phyloP scores from a whole-genome alignment of 2,797 vertebrate species.

The Pitangus sulphuratus region DNA sequence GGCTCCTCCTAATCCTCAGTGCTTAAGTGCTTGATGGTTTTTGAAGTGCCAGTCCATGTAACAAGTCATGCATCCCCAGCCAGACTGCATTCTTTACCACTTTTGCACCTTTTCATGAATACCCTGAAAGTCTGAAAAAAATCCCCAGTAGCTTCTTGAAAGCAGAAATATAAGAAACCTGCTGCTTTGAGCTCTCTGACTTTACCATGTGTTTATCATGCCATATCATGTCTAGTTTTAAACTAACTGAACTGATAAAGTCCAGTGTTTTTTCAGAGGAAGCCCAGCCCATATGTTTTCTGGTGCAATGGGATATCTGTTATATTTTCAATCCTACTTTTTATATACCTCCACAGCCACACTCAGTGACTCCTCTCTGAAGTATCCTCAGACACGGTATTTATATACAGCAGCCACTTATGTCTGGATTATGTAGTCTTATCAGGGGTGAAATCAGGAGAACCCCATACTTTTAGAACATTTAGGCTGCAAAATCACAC shows the following conservation, averaged over 20 bases:
- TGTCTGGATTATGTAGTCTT: not conserved
- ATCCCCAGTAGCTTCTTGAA: not conserved
- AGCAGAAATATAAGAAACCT: not conserved
- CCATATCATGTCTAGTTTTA: not conserved
- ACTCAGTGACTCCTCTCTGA: not conserved
- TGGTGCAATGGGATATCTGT: not conserved
- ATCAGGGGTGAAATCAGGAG: not conserved
- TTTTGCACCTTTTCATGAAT: not conserved
- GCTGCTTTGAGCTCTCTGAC: not conserved
- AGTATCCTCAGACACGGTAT: not conserved
- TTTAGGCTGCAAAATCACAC: not conserved
- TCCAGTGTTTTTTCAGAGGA: not conserved
- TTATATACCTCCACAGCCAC: not conserved
- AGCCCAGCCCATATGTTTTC: not conserved
- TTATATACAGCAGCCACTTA: accelerated
- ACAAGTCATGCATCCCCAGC: not conserved
- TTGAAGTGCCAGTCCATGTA: not conserved
- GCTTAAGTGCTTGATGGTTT: not conserved
- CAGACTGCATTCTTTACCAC: not conserved
- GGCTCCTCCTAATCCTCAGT: not conserved
- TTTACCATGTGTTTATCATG: not conserved
- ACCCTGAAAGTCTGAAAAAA: not conserved
- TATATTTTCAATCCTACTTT: not conserved
- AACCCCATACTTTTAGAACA: not conserved
- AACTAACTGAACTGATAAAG: not conserved